Conservation (phyloP, 2,888 invertebrate genomes). For the Mycalesis mineus region DNA sequence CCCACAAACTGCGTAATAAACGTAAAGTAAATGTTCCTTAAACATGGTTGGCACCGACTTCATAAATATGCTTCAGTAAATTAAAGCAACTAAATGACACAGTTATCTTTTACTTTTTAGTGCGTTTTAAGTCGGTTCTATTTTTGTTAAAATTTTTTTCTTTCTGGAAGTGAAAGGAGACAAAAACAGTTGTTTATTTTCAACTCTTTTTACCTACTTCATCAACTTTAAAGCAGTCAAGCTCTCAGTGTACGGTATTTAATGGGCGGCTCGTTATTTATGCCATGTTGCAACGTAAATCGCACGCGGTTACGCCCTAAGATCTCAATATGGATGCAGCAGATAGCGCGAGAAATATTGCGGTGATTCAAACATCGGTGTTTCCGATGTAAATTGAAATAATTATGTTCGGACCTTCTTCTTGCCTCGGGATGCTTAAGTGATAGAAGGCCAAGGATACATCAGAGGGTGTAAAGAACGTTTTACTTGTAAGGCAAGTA, state of each 20-base stretch:
- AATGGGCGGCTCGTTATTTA: slow-evolving; percentile 48
- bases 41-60: too few species aligned
- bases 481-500: too few species aligned
- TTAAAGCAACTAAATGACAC: too few species aligned
- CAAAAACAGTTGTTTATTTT: too few species aligned
- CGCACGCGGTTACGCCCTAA: slow-evolving; percentile 54
- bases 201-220: too few species aligned
- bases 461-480: not conserved
- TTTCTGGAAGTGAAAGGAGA: too few species aligned
- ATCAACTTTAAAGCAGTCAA: not conserved
- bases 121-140: too few species aligned
- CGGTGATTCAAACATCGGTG: slow-evolving; percentile 29
- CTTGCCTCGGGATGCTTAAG: not conserved
- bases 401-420: slow-evolving; percentile 19
- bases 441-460: not conserved
- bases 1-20: too few species aligned
- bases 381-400: slow-evolving; percentile 27
- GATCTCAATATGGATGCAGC: slow-evolving; percentile 55
- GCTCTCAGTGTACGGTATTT: slow-evolving; percentile 26
- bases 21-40: too few species aligned
- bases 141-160: too few species aligned
- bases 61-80: too few species aligned
- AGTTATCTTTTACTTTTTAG: too few species aligned
- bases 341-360: slow-evolving; percentile 43
- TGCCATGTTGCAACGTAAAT: slow-evolving; percentile 53